Evolutionary conservation across 2,113 vertebrate genomes (phyloP).

Genomic region (Butorides virescens): DNA sequence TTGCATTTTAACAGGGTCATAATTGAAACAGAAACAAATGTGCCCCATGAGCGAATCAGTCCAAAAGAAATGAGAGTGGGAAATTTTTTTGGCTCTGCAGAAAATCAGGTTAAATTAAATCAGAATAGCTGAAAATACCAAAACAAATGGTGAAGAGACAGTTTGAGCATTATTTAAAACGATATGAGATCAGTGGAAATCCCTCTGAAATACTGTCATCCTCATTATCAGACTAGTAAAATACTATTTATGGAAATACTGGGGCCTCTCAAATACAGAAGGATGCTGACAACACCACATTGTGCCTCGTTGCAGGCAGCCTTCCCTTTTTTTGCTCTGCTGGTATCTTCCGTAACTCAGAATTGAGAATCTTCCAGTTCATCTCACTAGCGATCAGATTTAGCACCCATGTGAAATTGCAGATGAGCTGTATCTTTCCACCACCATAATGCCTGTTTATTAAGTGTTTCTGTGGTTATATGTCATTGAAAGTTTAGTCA

Average conservation of each 20-base stretch:
- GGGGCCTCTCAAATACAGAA: background rate
- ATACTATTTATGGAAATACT: background rate
- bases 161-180: background rate
- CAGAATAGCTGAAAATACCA: background rate
- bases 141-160: background rate
- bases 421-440: background rate
- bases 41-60: background rate
- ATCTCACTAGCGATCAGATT: background rate
- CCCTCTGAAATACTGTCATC: background rate
- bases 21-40: constrained; percentile 26
- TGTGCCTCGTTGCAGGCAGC: background rate
- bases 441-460: background rate
- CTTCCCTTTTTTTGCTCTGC: background rate
- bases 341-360: background rate
- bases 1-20: background rate
- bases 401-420: background rate
- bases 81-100: background rate
- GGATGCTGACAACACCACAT: background rate
- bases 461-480: background rate
- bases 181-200: background rate
- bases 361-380: background rate
- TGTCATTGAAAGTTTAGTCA: background rate
- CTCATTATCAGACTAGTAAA: background rate
- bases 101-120: constrained; percentile 8
- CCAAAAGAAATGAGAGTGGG: background rate